Base-by-base conservation (phyloP, 2,888 invertebrate genomes). In the Oegoconia quadripuncta region DNA sequence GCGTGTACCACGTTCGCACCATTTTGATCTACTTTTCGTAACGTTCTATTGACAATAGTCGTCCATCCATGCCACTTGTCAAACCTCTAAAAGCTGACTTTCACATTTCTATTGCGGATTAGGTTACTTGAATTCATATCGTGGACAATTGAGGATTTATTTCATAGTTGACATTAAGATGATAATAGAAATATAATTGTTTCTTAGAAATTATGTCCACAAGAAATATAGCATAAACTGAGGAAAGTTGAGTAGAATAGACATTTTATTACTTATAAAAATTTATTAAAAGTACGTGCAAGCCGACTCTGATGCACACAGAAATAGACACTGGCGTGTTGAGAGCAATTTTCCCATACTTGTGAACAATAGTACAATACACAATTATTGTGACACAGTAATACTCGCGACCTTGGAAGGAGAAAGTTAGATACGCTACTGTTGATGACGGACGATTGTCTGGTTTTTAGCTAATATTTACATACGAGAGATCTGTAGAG, bases 321-420 rank as follows among this genome's bases (percentile, higher is more conserved):
- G 23, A 23, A 14, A 15, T 8, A 14, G 14, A 12, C 16, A 30
- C 17, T 17, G 7, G 33, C 22, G 33, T 22, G 22, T 20, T 28
- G 11, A 2, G 18, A 20, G 35, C 26, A 35, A 42, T 44, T 48
- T 53, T 51, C 50, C 47, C 48, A 50, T 47, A 37, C 41, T 36
- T 38, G 39, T 34, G 42, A 44, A 54, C 54, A 48, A 35, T 37
- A 27, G 36, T 22, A 65, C 61, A 65, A 65, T 65, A 52, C 38
- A 59, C 60, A 60, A 59, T 59, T n/a, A n/a, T n/a, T 44, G 34
- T 42, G 44, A 46, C 51, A 51, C 36, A 48, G 39, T 36, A n/a
- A n/a, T n/a, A 34, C 31, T 22, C 37, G 34, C 59, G 65, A 60
- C 65, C 65, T 65, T 65, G 62, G 50, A 44, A 44, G 54, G 62